Evolutionary conservation across 2,797 vertebrate species (phyloP), one percentile per base, ranked within the genome.

Genomic region (Erpetoichthys calabaricus): DNA sequence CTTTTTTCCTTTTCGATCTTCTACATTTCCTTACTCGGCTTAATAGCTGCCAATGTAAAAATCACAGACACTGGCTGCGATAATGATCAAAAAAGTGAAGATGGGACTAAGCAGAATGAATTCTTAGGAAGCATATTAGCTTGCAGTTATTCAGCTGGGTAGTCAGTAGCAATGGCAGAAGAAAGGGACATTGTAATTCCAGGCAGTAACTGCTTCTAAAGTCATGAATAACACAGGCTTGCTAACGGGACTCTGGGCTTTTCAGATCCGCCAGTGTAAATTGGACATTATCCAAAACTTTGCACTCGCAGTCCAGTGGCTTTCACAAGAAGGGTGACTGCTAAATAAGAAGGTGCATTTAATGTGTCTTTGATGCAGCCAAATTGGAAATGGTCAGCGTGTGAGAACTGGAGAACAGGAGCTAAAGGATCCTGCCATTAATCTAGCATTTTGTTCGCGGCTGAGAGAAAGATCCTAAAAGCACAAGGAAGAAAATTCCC

Each of bases 151-250:
- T 68, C 53, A 64, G 68, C 70, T 77, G 69, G 70, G 70, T 75
- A 75, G 70, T 74, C 78, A 80, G 79, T 72, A 70, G 55, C 68
- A 57, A 67, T 68, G 67, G 64, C 64, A 62, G 57, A 57, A 70
- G 63, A 76, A 73, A 62, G 67, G 74, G 67, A 71, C 72, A 66
- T 70, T 78, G 76, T 73, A 72, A 77, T 80, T 59, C 81, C 64
- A 69, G 74, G 76, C 82, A 84, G 78, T 78, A 75, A 86, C 77
- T 80, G 75, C 78, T 81, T 78, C 77, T 79, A 76, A 85, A 82
- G 78, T 81, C 77, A 73, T 81, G 76, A 80, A 75, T 80, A 79
- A 44, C 42, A 75, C 78, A 80, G 75, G 76, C 75, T 64, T 76
- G 73, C 82, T 82, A 84, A 82, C 81, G 79, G 80, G 79, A 80